Evolutionary conservation across 2,113 vertebrate genomes (phyloP).

Genomic region (Psittacula cyanocephala): DNA sequence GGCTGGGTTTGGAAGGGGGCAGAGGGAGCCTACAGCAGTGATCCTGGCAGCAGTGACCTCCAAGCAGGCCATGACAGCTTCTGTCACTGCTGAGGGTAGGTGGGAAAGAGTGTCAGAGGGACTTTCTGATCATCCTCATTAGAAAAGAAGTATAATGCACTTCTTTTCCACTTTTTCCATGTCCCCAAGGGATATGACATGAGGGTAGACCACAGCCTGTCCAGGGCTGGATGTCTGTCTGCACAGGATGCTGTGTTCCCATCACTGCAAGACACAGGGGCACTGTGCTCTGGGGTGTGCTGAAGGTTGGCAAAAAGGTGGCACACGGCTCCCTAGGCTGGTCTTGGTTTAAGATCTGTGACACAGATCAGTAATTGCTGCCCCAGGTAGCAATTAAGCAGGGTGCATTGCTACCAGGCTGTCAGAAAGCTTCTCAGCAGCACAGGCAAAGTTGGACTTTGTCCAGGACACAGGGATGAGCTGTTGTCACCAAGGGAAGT

Average conservation of each 20-base stretch:
- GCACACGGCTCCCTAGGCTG: rapidly evolving
- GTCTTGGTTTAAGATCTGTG: rapidly evolving
- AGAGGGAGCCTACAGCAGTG: rapidly evolving
- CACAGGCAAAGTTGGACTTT: neutral
- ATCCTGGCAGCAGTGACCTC: neutral
- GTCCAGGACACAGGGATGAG: neutral
- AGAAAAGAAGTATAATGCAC: rapidly evolving
- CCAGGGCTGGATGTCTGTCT: neutral
- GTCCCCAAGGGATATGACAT: neutral
- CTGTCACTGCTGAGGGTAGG: neutral
- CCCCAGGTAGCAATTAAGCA: neutral
- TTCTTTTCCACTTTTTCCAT: neutral
- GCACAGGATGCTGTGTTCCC: neutral
- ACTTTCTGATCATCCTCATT: neutral
- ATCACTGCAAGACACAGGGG: rapidly evolving
- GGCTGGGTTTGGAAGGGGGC: neutral
- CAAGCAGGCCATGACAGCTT: neutral
- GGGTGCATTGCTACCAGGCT: neutral
- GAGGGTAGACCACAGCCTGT: neutral
- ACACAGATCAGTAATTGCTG: neutral
- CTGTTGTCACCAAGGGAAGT: rapidly evolving
- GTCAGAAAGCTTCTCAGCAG: neutral
- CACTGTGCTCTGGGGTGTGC: neutral
- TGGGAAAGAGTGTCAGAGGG: neutral
- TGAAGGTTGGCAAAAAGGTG: neutral